Evolutionary conservation across 1,140 invertebrate genomes (phyloP), one percentile per base, ranked within the genome.

Genomic region (Drosophila kurseongensis): DNA sequence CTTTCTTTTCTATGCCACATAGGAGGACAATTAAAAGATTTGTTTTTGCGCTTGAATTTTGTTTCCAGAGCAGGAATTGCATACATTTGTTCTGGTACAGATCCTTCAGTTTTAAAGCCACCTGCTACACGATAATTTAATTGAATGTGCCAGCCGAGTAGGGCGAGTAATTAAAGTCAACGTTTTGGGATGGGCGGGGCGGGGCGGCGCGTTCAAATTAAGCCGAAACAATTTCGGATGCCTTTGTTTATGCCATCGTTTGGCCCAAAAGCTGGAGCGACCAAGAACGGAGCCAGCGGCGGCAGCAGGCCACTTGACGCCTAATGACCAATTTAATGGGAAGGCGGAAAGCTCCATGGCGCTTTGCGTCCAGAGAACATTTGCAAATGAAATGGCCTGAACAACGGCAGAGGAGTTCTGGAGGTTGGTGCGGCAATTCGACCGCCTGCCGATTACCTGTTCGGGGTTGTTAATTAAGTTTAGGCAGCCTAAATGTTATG

Each of bases 281-380:
- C 59, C 56, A 27, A 72, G 32, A 48, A 14, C 44, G 18, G 32
- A 56, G 61, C 54, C 41, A 23, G 41, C 52, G 65, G 41, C 52
- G 65, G 18, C 75, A 82, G 62, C 63, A 74, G 61, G 84, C 80
- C 80, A 88, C 84, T 88, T 88, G 83, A 88, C 84, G 83, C 84
- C 73, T 88, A 88, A 88, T 88, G 83, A 88, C 84, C 83, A 88
- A 82, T 84, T 88, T 88, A 89, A 88, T 88, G 67, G 77, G 60
- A 47, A 59, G 61, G 60, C 73, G 50, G 61, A 67, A 63, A 40
- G 67, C 62, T 56, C 38, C 61, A 54, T 50, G 45, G 69, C 57
- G 42, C 61, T 66, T 52, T 75, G 69, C 59, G 69, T 75, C 73
- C 69, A 75, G 55, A 75, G 73, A 68, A 68, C 83, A 77, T 88